Base-by-base conservation (phyloP, 2,113 vertebrate species). In the Pluvialis apricaria region DNA sequence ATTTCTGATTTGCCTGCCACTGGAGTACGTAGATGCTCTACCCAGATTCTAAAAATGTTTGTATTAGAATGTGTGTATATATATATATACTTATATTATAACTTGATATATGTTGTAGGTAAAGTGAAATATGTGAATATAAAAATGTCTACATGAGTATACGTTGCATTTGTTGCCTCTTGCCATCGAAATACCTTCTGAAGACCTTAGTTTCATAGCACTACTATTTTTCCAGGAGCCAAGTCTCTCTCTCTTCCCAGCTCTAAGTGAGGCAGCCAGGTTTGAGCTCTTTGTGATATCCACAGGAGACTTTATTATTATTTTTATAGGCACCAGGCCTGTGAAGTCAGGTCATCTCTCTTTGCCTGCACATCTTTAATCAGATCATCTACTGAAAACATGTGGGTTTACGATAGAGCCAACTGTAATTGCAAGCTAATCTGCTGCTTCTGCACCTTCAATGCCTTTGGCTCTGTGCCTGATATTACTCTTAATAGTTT, bases 371-470 rank as follows among this genome's bases (percentile, higher is more conserved):
- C 25, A 9, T 85, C 82, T 88, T 82, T 90, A 91, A 88, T 93
- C 96, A 96, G 85, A 88, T 96, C 77, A 76, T 36, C 78, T 55
- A 0, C 84, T 61, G 84, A 6, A 65, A 91, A 82, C 70, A 26
- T 1, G 36, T 11, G 80, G 60, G 22, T 71, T 94, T 73, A 25
- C 3, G 9, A 49, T 24, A 68, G 58, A 73, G 87, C 87, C 28
- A 79, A 38, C 87, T 72, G 47, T 19, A 57, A 52, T 2, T 64
- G 70, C 66, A 44, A 38, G 51, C 70, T 69, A 52, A 84, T 72
- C 69, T 89, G 91, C 42, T 34, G 81, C 61, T 82, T 26, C 79
- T 86, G 94, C 94, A 81, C 91, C 91, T 94, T 82, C 57, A 34
- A 8, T 20, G 70, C 61, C 70, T 90, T 61, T 78, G 91, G 85